phyloP scores from a whole-genome alignment of 2,113 vertebrate species.

The Paraplagusia blochii region DNA sequence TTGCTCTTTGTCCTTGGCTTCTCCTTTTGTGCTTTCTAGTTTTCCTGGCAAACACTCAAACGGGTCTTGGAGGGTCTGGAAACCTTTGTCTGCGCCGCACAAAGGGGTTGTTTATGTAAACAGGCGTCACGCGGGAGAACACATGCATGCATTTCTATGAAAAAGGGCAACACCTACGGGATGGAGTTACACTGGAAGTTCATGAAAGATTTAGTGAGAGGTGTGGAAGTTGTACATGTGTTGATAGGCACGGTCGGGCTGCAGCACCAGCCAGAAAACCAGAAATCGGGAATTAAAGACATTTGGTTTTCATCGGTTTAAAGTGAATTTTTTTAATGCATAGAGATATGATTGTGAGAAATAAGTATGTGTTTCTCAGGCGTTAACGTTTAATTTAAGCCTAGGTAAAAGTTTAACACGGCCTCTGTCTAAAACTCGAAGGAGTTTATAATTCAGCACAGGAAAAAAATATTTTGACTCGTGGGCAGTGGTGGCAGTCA shows the following conservation, averaged over 20 bases:
- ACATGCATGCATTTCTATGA: background rate
- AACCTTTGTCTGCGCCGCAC: background rate
- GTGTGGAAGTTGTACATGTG: conserved; percentile 31
- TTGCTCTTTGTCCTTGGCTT: conserved; percentile 15
- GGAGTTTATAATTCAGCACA: no score
- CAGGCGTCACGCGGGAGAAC: conserved; percentile 7
- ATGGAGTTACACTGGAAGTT: conserved; percentile 27
- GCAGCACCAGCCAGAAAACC: background rate
- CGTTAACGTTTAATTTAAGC: no score
- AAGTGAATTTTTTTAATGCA: background rate
- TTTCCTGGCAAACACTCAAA: background rate
- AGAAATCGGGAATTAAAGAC: background rate
- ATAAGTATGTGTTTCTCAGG: no score
- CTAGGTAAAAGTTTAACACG: no score
- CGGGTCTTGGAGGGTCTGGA: background rate
- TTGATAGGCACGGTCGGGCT: conserved; percentile 1
- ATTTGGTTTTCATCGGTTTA: background rate
- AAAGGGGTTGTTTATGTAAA: conserved; percentile 7
- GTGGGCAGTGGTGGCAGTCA: no score
- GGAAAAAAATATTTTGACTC: no score
- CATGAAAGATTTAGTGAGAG: conserved; percentile 47
- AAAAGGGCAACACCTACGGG: conserved; percentile 25
- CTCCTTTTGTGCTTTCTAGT: background rate
- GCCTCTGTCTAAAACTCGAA: no score
- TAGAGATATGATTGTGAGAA: no score